Conservation (phyloP, 2,113 vertebrate genomes). For the Stigmatopora argus region DNA sequence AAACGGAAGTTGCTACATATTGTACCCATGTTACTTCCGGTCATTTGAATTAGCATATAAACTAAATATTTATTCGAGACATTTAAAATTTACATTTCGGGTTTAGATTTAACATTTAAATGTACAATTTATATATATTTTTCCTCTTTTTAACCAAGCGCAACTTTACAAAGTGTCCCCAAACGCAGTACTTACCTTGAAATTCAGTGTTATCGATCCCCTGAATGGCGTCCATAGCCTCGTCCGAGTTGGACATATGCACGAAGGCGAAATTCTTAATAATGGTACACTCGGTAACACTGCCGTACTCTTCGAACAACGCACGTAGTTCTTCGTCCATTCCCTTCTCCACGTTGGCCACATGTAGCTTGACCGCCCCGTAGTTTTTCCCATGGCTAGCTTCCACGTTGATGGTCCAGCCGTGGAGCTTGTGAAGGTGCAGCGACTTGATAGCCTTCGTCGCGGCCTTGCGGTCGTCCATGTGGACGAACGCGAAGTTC, state of each 20-base stretch:
- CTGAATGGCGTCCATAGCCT: conserved; percentile 77
- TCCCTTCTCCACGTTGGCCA: conserved; percentile 74
- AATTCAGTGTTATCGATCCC: conserved; percentile 75
- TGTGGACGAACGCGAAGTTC: conserved; percentile 78
- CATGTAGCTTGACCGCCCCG: conserved; percentile 71
- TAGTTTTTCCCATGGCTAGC: conserved; percentile 74
- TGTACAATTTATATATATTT: no score
- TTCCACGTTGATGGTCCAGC: conserved; percentile 74
- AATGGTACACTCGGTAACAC: conserved; percentile 71
- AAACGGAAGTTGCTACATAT: no score
- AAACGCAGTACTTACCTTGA: conserved; percentile 57
- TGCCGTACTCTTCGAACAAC: conserved; percentile 76
- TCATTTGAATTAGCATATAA: no score
- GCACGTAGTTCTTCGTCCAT: conserved; percentile 69
- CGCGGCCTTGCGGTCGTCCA: conserved; percentile 75
- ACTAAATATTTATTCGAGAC: no score
- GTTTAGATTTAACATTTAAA: no score
- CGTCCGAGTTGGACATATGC: conserved; percentile 76
- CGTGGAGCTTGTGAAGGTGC: conserved; percentile 72
- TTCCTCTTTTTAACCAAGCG: no score
- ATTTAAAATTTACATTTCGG: no score
- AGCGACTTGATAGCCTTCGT: conserved; percentile 74
- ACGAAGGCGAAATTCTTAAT: conserved; percentile 80
- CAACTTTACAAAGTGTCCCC: no score
- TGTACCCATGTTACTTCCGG: no score